Evolutionary conservation across 1,140 invertebrate genomes (phyloP).

Genomic region (Chrysoperla carnea): DNA sequence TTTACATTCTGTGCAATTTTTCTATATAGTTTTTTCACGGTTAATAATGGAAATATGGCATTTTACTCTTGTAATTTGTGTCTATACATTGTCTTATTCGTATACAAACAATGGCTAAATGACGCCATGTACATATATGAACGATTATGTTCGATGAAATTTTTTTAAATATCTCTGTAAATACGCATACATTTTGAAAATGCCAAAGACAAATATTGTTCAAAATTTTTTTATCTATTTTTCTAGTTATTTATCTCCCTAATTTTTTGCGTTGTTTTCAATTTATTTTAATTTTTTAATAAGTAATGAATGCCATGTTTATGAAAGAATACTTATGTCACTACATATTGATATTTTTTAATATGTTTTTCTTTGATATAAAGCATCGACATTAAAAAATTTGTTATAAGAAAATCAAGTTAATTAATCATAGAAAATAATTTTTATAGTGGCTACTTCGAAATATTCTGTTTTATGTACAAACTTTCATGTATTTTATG

Average conservation of each 20-base stretch:
- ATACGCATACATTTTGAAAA: slow-evolving; percentile 10
- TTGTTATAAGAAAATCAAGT: background rate
- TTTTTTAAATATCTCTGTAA: slow-evolving; percentile 17
- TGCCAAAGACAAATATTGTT: slow-evolving; percentile 13
- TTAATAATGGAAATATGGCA: slow-evolving; percentile 23
- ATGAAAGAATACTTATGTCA: background rate
- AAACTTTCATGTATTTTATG: background rate
- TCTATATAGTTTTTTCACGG: slow-evolving; percentile 13
- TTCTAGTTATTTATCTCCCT: slow-evolving; percentile 17
- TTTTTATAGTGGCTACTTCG: background rate
- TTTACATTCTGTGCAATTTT: slow-evolving; percentile 18
- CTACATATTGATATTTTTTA: background rate
- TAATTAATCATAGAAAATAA: background rate
- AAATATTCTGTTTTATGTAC: background rate
- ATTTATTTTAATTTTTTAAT: background rate
- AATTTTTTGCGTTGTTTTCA: slow-evolving; percentile 3
- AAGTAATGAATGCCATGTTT: background rate
- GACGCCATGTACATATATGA: slow-evolving; percentile 15
- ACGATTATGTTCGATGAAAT: slow-evolving; percentile 7
- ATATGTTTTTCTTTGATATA: background rate
- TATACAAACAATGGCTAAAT: slow-evolving; percentile 23
- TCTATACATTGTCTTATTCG: slow-evolving; percentile 8
- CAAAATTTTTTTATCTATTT: slow-evolving; percentile 16
- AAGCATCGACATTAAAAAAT: background rate
- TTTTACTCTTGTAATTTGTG: slow-evolving; percentile 27